phyloP scores from a whole-genome alignment of 2,888 invertebrate species.

The Chymomyza fuscimana region DNA sequence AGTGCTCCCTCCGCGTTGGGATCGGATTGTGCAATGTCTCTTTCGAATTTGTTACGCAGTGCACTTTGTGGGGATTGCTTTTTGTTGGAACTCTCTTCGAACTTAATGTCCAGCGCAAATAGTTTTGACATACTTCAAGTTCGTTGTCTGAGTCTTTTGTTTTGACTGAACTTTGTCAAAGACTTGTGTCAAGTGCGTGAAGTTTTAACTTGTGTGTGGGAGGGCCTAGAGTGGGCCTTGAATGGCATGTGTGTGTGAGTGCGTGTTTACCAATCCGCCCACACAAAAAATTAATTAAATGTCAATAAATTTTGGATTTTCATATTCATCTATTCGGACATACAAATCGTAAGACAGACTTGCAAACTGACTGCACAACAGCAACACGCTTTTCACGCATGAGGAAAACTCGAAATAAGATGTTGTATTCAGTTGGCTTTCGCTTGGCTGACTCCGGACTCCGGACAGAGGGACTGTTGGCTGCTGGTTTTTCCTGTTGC shows the following conservation, averaged over 20 bases:
- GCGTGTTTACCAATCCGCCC: not conserved
- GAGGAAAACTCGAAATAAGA: slow-evolving; percentile 53
- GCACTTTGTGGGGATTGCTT: slow-evolving; percentile 26
- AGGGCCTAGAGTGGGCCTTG: not conserved
- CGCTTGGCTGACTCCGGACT: slow-evolving; percentile 42
- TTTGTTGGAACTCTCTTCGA: not conserved
- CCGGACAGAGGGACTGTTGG: slow-evolving; percentile 1
- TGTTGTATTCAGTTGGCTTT: slow-evolving; percentile 46
- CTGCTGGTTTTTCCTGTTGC: slow-evolving; percentile 64
- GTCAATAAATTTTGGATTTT: not conserved
- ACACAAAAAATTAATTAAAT: not conserved
- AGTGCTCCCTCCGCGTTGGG: not conserved
- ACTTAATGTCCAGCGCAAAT: not conserved
- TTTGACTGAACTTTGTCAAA: not conserved
- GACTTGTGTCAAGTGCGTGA: not conserved
- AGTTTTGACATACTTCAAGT: slow-evolving; percentile 8
- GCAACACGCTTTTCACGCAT: slow-evolving; percentile 50
- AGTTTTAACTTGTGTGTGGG: not conserved
- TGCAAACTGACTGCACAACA: not conserved
- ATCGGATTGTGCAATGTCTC: slow-evolving; percentile 25
- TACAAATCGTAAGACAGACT: not conserved
- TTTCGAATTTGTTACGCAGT: slow-evolving; percentile 42
- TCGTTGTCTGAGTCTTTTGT: slow-evolving; percentile 20
- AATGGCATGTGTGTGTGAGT: too few relatives aligned
- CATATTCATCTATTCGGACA: not conserved